These are phyloP conservation scores for Zaprionus ghesquierei DNA, from an alignment of 1,140 invertebrate genomes.

Conservation along the genomic window DNA sequence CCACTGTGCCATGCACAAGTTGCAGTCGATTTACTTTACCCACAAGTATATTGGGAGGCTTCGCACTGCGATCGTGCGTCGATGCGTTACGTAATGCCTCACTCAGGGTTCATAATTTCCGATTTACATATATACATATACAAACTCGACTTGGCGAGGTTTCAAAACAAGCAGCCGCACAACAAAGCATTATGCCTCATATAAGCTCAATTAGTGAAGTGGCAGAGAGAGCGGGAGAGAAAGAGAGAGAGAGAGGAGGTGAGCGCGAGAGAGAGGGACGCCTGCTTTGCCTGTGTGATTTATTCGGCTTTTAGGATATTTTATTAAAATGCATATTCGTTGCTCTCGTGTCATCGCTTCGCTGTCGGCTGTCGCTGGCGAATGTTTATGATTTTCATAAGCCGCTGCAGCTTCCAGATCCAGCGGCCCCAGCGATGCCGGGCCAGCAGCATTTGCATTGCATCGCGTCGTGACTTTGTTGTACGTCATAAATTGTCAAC, in stretches of 20 bases:
- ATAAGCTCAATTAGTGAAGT: background rate
- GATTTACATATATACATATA: background rate
- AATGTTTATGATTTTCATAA: slow-evolving; percentile 83
- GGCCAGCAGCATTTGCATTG: slow-evolving; percentile 7
- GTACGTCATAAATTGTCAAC: slow-evolving; percentile 81
- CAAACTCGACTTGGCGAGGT: background rate
- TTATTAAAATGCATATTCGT: slow-evolving; percentile 83
- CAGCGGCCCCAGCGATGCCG: background rate
- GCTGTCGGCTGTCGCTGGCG: too few species aligned
- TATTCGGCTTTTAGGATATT: slow-evolving; percentile 82
- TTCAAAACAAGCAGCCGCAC: slow-evolving; percentile 6
- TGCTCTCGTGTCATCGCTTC: slow-evolving; percentile 73
- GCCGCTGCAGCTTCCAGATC: slow-evolving; percentile 33
- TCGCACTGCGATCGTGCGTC: background rate
- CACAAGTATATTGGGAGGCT: background rate
- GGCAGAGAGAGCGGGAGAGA: background rate
- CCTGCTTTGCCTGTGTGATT: slow-evolving; percentile 61
- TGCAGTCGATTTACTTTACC: background rate
- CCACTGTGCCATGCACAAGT: background rate
- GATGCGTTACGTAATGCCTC: too few species aligned
- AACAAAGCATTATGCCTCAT: slow-evolving; percentile 41
- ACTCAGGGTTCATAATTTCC: background rate
- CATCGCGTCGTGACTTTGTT: slow-evolving; percentile 46
- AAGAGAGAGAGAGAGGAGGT: background rate
- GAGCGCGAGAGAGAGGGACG: background rate